Base-by-base conservation (phyloP, 2,797 vertebrate species). In the Octomys mimax region DNA sequence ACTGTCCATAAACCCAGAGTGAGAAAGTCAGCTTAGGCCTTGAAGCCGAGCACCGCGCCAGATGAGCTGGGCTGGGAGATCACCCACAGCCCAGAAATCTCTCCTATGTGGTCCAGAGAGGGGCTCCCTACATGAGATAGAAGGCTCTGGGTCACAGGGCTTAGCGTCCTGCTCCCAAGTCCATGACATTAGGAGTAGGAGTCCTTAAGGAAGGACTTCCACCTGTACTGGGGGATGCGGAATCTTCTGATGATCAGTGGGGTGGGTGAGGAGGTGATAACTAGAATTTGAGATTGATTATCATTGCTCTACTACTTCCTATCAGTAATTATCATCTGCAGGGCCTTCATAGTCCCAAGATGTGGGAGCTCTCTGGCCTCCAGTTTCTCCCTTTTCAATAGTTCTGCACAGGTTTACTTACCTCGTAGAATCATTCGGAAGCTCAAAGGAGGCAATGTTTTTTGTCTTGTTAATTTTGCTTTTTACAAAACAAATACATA, bases 401-500 rank as follows among this genome's bases (percentile, higher is more conserved):
- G 62, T 46, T 71, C 52, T 81, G 42, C 12, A 14, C 52, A 83
- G 31, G 59, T 57, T 87, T 54, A 5, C 22, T 80, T 75, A 42
- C 18, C 11, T 59, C 1, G 5, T 24, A 19, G 42, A 80, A 79
- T 84, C 10, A 36, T 87, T 59, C 13, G 33, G 33, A 84, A 66
- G 59, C 24, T 87, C 18, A 83, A 42, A 57, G 13, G n/a, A 82
- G 78, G 12, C 64, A 66, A 64, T 64, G 3, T 10, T 39, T 70
- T 39, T 71, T 39, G n/a, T 1, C 22, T 39, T 71, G 21, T 70
- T 70, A 66, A 16, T 66, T 70, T 70, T 70, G 4, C n/a, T 21
- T 70, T 36, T 70, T 19, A 70, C 92, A 88, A 96, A 93, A 94
- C 93, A 94, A 95, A 87, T 79, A 79, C 64, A 13, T 18, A 18